Percentiles rank a stretch among this genome's conserved stretches.
phyloP scores from a whole-genome alignment of 2,797 vertebrate genomes.

The Leptoclinus maculatus region DNA sequence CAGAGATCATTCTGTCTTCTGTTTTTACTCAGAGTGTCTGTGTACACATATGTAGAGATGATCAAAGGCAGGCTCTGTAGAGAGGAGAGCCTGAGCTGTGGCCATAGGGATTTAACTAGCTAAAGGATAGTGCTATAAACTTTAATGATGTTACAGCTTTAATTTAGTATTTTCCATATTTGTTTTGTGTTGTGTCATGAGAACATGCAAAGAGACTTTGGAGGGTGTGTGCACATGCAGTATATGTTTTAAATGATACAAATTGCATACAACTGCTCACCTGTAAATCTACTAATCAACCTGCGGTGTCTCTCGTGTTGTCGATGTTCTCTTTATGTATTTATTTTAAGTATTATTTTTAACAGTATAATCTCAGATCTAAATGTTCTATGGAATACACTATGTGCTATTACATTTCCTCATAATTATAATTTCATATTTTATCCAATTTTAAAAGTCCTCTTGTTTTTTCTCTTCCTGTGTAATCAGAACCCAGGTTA shows the following conservation, averaged over 20 bases:
- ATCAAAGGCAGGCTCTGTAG: conserved; percentile 38
- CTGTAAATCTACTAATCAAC: neutral
- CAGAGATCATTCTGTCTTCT: conserved; percentile 23
- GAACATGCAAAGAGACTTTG: neutral
- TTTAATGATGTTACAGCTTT: conserved; percentile 23
- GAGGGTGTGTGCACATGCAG: neutral
- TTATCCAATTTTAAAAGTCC: neutral
- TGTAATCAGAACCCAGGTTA: conserved; percentile 93
- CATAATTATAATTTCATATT: neutral
- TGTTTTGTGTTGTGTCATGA: neutral
- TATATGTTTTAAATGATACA: neutral
- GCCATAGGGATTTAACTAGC: conserved; percentile 28
- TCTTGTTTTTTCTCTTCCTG: neutral
- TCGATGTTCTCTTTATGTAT: neutral
- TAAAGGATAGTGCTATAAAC: conserved; percentile 21
- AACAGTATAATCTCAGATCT: neutral
- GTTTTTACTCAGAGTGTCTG: neutral
- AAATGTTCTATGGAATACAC: neutral
- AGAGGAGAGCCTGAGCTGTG: conserved; percentile 15
- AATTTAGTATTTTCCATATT: neutral
- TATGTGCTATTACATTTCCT: neutral
- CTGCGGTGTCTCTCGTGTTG: neutral
- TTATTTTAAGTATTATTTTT: neutral
- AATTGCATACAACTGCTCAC: neutral
- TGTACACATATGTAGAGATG: neutral